Conservation (phyloP, 2,797 vertebrate species). For the Platyrinchus mystaceus region DNA sequence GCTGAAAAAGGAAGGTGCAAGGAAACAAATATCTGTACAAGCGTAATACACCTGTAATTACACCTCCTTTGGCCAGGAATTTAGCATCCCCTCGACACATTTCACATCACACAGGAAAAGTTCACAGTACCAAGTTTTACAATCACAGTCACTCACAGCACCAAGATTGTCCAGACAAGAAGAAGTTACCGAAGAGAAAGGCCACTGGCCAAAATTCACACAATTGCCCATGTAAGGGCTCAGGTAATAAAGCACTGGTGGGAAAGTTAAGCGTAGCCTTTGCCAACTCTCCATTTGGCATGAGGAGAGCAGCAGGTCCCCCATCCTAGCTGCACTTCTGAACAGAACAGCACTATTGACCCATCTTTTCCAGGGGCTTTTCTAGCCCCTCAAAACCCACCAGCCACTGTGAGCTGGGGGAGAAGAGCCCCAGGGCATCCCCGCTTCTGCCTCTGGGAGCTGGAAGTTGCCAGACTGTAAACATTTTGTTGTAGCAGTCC, state of each 20-base stretch:
- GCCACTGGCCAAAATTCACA: slow-evolving; percentile 64
- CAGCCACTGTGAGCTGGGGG: background rate
- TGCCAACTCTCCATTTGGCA: background rate
- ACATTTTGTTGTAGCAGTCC: slow-evolving; percentile 2
- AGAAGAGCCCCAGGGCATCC: background rate
- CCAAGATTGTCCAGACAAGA: slow-evolving; percentile 66
- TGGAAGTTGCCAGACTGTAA: slow-evolving; percentile 40
- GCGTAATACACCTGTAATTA: background rate
- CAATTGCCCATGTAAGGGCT: slow-evolving; percentile 8
- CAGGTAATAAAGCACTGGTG: slow-evolving; percentile 62
- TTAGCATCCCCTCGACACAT: slow-evolving; percentile 44
- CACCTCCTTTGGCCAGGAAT: slow-evolving; percentile 24
- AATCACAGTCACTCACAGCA: slow-evolving; percentile 71
- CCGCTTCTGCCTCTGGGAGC: background rate
- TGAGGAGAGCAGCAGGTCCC: background rate
- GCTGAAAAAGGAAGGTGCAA: background rate
- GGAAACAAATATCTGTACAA: background rate
- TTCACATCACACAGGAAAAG: slow-evolving; percentile 49
- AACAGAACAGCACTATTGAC: background rate
- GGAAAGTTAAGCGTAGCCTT: slow-evolving; percentile 22
- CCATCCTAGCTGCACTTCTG: background rate
- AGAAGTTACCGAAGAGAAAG: slow-evolving; percentile 44
- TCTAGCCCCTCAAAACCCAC: background rate
- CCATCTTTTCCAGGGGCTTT: background rate
- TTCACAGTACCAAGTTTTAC: slow-evolving; percentile 65